Evolutionary conservation across 2,113 vertebrate genomes (phyloP), one percentile per base, ranked within the genome.

Genomic region (Vireo altiloquus): DNA sequence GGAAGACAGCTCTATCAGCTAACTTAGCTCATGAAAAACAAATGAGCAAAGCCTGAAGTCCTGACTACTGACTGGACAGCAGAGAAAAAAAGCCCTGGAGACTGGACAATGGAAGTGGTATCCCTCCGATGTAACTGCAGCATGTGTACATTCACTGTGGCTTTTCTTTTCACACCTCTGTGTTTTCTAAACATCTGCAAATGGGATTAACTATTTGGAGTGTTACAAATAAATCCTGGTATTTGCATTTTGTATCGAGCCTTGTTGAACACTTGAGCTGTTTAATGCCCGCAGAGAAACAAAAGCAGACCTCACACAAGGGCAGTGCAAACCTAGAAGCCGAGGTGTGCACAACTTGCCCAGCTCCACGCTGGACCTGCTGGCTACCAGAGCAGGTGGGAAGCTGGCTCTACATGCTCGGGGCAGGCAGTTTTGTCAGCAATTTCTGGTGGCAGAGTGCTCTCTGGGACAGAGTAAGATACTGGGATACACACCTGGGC

Each of bases 61-160:
- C 44, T 49, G 47, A 46, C 22, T 60, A 6, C 39, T 52, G 15
- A 30, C n/a, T 61, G 27, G 27, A 47, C 11, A 44, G 49, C 50
- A 61, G 28, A 27, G 44, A 35, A 23, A 66, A 39, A 68, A 74
- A 54, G 1, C 12, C 2, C 20, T 47, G 25, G 31, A 44, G 13
- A 37, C 49, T 37, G 20, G 64, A 46, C 0, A 0, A 60, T 0
- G 3, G 33, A 52, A 74, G 33, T 33, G 31, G 18, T 21, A 39
- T 64, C 17, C 31, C 33, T 79, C 33, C 12, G 5, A 81, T 35
- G 7, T 46, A 57, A 86, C 8, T 40, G 28, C 42, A 57, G 76
- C 2, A 2, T 0, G 1, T 35, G 19, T 52, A 39, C 19, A 7
- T 35, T 87, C 65, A 44, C 25, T 61, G 2, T 6, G 82, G 68